Evolutionary conservation across 2,113 vertebrate species (phyloP).

Genomic region (Dipodomys ordii): DNA sequence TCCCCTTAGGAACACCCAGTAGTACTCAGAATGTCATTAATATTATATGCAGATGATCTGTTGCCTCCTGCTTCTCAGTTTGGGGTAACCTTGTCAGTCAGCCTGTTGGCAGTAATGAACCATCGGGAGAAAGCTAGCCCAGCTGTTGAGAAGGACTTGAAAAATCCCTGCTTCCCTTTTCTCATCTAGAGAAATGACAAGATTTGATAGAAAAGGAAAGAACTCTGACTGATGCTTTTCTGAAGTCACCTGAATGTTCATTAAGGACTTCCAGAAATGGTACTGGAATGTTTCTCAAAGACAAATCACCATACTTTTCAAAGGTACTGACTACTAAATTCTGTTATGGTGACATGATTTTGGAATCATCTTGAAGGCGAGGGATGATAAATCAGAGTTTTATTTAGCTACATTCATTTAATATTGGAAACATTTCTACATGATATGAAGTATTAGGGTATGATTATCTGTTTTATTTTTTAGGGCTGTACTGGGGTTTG

Average conservation of each 20-base stretch:
- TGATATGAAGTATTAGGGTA: neutral
- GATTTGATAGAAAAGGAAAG: constrained; percentile 20
- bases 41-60: constrained; percentile 82
- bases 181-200: constrained; percentile 11
- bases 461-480: constrained; percentile 27
- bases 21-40: constrained; percentile 80
- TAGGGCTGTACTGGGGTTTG: neutral
- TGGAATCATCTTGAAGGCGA: neutral
- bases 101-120: constrained; percentile 75
- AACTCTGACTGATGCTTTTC: constrained; percentile 61
- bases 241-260: constrained; percentile 63
- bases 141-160: constrained; percentile 70
- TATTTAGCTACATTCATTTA: neutral
- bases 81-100: constrained; percentile 81
- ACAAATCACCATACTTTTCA: neutral
- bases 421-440: constrained; percentile 10
- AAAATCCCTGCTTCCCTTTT: constrained; percentile 44
- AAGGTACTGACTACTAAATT: neutral
- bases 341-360: neutral
- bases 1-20: constrained; percentile 79
- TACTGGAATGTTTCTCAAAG: constrained; percentile 45
- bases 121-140: constrained; percentile 70
- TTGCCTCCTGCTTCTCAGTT: constrained; percentile 66
- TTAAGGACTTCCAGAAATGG: constrained; percentile 38
- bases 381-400: neutral